Evolutionary conservation across 1,140 invertebrate genomes (phyloP).

Genomic region (Pissodes strobi): DNA sequence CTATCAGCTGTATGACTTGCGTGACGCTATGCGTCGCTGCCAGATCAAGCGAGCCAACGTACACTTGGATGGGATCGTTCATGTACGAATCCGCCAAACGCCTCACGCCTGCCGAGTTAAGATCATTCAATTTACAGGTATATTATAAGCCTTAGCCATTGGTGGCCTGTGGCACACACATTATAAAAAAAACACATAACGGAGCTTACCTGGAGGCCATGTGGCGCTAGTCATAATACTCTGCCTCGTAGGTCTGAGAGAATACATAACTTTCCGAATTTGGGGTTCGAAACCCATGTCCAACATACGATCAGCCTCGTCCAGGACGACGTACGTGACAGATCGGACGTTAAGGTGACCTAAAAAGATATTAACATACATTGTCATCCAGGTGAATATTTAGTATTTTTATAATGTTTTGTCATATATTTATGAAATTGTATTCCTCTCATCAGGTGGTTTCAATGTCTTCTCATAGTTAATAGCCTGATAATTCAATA

Average conservation of each 20-base stretch:
- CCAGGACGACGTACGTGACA: conserved; percentile 83
- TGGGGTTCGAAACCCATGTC: conserved; percentile 87
- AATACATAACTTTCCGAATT: conserved; percentile 73
- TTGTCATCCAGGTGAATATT: not conserved
- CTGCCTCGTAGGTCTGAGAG: conserved; percentile 50
- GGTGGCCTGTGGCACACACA: no score
- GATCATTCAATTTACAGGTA: no score
- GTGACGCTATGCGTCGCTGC: conserved; percentile 82
- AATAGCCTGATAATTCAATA: not conserved
- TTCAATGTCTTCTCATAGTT: not conserved
- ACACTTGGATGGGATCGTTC: conserved; percentile 86
- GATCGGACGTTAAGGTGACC: conserved; percentile 74
- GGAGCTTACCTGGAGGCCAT: conserved; percentile 73
- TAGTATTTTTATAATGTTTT: not conserved
- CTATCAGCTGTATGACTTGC: conserved; percentile 74
- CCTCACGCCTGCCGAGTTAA: no score
- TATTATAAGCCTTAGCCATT: not conserved
- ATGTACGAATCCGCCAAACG: conserved; percentile 83
- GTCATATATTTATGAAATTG: not conserved
- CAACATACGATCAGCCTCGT: conserved; percentile 97
- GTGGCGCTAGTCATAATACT: conserved; percentile 72
- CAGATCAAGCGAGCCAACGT: conserved; percentile 84
- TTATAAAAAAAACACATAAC: not conserved
- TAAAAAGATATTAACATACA: conserved; percentile 16
- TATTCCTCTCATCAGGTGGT: no score